These are phyloP conservation scores for Polyploca ridens DNA, from an alignment of 2,888 invertebrate genomes.

Conservation along the genomic window DNA sequence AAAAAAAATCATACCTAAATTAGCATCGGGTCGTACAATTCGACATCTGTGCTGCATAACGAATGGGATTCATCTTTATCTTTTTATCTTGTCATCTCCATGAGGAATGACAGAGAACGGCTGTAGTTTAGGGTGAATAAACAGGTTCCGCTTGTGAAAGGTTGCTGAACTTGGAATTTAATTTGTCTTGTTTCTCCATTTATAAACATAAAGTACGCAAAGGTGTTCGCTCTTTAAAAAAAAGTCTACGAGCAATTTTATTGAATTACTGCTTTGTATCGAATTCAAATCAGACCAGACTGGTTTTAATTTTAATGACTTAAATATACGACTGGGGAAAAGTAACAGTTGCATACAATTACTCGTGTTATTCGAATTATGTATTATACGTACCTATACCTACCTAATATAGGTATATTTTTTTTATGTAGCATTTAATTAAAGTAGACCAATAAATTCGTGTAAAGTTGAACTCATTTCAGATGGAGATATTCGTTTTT, in stretches of 20 bases:
- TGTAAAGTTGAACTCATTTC: background rate
- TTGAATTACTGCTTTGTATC: background rate
- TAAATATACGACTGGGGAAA: background rate
- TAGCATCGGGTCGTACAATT: slow-evolving; percentile 27
- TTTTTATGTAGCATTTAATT: background rate
- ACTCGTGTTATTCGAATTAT: background rate
- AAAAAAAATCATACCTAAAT: slow-evolving; percentile 37
- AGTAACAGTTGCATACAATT: background rate
- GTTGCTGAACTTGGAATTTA: slow-evolving; percentile 10
- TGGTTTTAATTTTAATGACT: background rate
- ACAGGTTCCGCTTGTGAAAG: slow-evolving; percentile 9
- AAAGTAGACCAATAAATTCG: too few species aligned
- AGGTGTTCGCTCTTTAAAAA: background rate
- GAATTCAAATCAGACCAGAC: background rate
- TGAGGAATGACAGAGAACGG: background rate
- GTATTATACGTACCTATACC: background rate
- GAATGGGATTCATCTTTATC: slow-evolving; percentile 8
- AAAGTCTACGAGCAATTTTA: background rate
- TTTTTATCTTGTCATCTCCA: slow-evolving; percentile 5
- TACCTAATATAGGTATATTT: too few species aligned
- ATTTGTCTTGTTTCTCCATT: background rate
- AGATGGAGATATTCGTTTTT: too few species aligned
- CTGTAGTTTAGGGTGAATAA: slow-evolving; percentile 5
- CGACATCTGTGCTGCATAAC: slow-evolving; percentile 15
- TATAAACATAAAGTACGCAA: background rate